Evolutionary conservation across 2,888 invertebrate genomes (phyloP), one percentile per base, ranked within the genome.

Genomic region (Apamea crenata): DNA sequence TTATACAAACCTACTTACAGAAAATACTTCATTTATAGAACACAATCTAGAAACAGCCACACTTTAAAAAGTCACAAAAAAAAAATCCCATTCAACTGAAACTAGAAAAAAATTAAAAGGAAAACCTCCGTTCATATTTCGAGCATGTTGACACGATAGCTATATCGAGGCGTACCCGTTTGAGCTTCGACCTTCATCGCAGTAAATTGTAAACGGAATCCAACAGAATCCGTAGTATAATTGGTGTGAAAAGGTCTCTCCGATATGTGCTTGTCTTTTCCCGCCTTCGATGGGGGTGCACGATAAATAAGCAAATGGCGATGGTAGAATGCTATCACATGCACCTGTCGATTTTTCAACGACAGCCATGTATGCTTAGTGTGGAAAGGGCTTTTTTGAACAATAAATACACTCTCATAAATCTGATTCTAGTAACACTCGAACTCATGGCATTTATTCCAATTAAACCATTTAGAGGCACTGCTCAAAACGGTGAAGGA

Each of bases 321-420:
- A 90, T 93, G 92, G 92, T 90, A 87, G 88, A 92, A 91, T 90
- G 94, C 94, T 95, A 95, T 96, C 95, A 95, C 91, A 92, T 95
- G 95, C 96, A 96, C 95, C 96, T 96, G 95, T 90, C 94, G 93
- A 94, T 95, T 94, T 93, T 94, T 95, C 93, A 94, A 92, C 92
- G 90, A 84, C 86, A 88, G 82, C 78, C 71, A 36, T 72, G 79
- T 65, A 8, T 29, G 56, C 44, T 65, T 81, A 90, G 80, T 88
- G 85, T 92, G 93, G 95, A 93, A 77, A 32, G 21, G 74, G 90
- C 87, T 93, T 92, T 84, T 90, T 10, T 29, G 1, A 16, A 44
- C 1, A 2, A 56, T n/a, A 25, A 2, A 56, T n/a, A 25, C 21
- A 29, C 4, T 29, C 12, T 67, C 2, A 4, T 25, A 2, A 50